These are phyloP conservation scores for Euura lappo DNA, from an alignment of 1,140 invertebrate genomes.

Conservation along the genomic window DNA sequence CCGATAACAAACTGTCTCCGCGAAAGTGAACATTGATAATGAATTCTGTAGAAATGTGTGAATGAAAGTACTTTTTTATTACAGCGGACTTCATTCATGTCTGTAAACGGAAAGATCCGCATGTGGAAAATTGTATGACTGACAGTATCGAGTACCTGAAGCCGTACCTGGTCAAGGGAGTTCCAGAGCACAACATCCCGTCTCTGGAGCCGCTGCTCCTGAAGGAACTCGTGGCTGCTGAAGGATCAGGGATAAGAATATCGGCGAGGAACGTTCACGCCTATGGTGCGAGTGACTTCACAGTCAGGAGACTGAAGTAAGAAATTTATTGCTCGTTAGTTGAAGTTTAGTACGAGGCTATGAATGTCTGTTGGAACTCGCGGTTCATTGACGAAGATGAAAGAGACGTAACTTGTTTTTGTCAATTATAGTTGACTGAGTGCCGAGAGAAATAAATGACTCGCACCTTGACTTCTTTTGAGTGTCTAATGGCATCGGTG, in stretches of 20 bases:
- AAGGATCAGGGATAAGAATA: conserved; percentile 63
- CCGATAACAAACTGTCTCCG: too few species aligned
- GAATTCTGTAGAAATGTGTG: too few species aligned
- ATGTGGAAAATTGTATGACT: conserved; percentile 63
- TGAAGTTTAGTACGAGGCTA: too few species aligned
- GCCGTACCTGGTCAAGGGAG: conserved; percentile 48
- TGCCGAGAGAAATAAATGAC: too few species aligned
- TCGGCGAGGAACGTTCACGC: conserved; percentile 63
- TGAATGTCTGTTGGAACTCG: background rate
- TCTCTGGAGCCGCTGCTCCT: conserved; percentile 68
- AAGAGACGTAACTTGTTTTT: too few species aligned
- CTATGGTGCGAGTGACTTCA: conserved; percentile 67
- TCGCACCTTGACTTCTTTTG: too few species aligned
- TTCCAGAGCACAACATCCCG: conserved; percentile 67
- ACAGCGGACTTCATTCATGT: conserved; percentile 68
- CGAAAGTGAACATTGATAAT: too few species aligned
- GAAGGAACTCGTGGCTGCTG: conserved; percentile 62
- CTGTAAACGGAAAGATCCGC: conserved; percentile 64
- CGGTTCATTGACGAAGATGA: background rate
- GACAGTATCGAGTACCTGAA: conserved; percentile 60
- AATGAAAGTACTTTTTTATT: conserved; percentile 33
- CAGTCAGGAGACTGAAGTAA: conserved; percentile 64
- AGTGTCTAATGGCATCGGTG: too few species aligned
- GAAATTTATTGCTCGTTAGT: conserved; percentile 25
- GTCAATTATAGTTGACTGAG: too few species aligned